Evolutionary conservation across 2,888 invertebrate genomes (phyloP).

Genomic region (Chymomyza amoena): DNA sequence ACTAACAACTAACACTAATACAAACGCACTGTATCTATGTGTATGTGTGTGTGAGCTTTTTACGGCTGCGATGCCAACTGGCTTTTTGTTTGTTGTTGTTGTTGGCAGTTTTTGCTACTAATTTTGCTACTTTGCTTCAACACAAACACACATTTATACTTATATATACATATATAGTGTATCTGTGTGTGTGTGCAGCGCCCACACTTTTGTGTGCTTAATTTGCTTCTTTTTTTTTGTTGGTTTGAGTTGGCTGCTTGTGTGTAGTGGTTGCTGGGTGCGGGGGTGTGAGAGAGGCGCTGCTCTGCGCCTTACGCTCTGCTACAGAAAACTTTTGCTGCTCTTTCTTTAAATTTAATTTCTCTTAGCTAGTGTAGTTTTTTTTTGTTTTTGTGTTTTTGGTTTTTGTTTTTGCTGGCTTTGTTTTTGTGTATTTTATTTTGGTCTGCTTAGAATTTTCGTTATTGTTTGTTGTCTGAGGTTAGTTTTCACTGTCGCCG

Average conservation of each 20-base stretch:
- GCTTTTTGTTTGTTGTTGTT: conserved; percentile 2
- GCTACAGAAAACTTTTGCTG: conserved; percentile 39
- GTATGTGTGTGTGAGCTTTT: conserved; percentile 1
- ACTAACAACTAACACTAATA: conserved; percentile 23
- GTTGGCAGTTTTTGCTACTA: conserved; percentile 52
- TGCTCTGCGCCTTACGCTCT: conserved; percentile 43
- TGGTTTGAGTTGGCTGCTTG: background rate
- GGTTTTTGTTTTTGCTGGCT: conserved; percentile 7
- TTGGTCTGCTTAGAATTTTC: conserved; percentile 64
- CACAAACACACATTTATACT: conserved; percentile 3
- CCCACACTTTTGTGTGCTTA: conserved; percentile 41
- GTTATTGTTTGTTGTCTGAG: conserved; percentile 72
- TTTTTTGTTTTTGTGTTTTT: conserved; percentile 20
- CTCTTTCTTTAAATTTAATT: conserved; percentile 66
- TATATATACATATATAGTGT: conserved; percentile 1
- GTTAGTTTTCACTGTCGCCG: conserved; percentile 64
- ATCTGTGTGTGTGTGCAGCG: background rate
- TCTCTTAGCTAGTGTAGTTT: conserved; percentile 60
- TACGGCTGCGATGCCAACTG: background rate
- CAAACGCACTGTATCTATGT: conserved; percentile 5
- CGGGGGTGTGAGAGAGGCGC: too few species aligned
- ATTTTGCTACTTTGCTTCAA: conserved; percentile 48
- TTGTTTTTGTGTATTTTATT: conserved; percentile 1
- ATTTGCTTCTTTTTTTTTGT: conserved; percentile 39
- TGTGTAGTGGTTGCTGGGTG: background rate